Evolutionary conservation across 2,113 vertebrate genomes (phyloP), one percentile per base, ranked within the genome.

Genomic region (Ceuthmochares aereus): DNA sequence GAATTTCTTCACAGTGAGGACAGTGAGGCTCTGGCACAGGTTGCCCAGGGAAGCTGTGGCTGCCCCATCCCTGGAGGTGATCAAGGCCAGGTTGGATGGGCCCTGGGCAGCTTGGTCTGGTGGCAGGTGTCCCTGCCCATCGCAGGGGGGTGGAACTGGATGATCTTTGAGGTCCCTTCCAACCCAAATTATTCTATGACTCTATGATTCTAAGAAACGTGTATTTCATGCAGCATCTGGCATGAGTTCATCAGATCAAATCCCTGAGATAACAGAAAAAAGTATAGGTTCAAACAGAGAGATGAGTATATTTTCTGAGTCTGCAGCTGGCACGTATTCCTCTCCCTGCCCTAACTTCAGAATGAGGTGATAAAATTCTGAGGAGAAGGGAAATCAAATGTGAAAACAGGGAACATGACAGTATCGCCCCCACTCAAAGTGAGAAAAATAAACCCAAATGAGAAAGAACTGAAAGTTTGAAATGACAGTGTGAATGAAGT

Each of bases 241-340:
- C 98, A 98, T 27, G 92, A 97, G 20, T 78, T 55, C 27, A 78
- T 88, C 84, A 98, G 90, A 95, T 98, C 95, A 95, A 98, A 98
- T 34, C 97, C 69, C 96, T 98, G 62, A 67, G 51, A 83, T 34
- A 45, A 42, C 25, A 54, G 22, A 27, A 34, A 32, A 58, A 75
- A 23, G 14, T 36, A 51, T 26, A 42, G 22, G 12, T 58, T 91
- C 47, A 63, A 22, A 67, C 43, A 76, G 29, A 85, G 58, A 92
- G 32, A 30, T 43, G 19, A 90, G 13, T 49, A 6, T 51, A 90
- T 82, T 81, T 84, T 54, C 49, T n/a, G 29, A 60, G 43, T 47
- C 62, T 91, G 59, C 47, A 94, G 29, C 45, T 72, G 52, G 40
- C 25, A 70, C 70, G 13, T 62, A 69, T 49, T 70, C 45, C 49